phyloP scores from a whole-genome alignment of 2,797 vertebrate genomes.

The Catharus ustulatus region DNA sequence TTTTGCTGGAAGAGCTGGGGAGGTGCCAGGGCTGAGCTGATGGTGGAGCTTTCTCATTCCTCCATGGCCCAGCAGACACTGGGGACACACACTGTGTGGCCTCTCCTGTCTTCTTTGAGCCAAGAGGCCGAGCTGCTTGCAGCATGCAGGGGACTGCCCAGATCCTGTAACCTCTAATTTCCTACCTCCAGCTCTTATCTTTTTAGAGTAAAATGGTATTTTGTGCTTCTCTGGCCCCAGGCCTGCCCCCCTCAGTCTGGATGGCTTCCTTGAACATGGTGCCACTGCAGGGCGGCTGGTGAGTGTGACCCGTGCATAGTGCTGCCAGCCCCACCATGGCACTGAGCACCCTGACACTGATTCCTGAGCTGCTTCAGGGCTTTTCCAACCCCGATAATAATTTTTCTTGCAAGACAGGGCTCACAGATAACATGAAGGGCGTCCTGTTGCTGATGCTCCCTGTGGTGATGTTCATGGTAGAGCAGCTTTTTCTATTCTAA shows the following conservation, averaged over 20 bases:
- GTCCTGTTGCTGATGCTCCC: background rate
- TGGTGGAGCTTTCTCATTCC: background rate
- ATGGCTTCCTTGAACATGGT: background rate
- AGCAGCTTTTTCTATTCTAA: background rate
- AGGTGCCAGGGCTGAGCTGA: background rate
- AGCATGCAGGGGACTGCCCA: background rate
- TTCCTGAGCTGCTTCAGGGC: background rate
- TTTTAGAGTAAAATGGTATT: slow-evolving; percentile 39
- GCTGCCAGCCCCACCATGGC: fast-evolving
- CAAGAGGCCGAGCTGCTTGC: background rate
- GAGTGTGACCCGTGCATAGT: background rate
- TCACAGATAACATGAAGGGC: background rate
- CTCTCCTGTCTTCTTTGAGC: background rate
- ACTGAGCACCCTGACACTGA: fast-evolving
- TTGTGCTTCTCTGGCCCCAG: background rate
- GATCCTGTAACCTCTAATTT: slow-evolving; percentile 26
- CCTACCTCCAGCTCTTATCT: background rate
- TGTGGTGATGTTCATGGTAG: fast-evolving
- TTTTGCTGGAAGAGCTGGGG: background rate
- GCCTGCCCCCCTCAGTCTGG: background rate
- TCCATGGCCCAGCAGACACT: background rate
- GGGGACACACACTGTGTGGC: background rate
- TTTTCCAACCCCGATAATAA: fast-evolving
- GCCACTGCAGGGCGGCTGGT: background rate
- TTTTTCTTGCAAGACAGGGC: background rate